Evolutionary conservation across 2,797 vertebrate genomes (phyloP), one percentile per base, ranked within the genome.

Genomic region (Varecia variegata): DNA sequence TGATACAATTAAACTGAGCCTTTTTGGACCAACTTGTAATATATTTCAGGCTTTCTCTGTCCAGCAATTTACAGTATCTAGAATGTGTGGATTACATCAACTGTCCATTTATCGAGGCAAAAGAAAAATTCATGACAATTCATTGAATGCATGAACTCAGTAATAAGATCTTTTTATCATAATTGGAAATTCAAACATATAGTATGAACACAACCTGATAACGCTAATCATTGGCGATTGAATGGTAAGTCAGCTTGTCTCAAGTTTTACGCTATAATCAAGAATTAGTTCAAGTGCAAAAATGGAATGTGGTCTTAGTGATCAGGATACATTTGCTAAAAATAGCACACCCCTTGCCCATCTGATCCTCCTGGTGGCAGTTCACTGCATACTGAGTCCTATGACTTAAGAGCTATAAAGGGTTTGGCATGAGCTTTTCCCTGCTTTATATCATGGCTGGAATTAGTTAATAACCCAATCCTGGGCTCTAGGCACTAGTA

Each of bases 271-370:
- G 11, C 80, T 81, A 58, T 47, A 74, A 52, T 91, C 54, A 91
- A 91, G 86, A 92, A 96, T 84, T 86, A 74, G 68, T 86, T 87
- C 93, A 95, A 96, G 93, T 84, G 58, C 68, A 71, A 87, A 92
- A 82, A 58, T 74, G 58, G 88, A 94, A 94, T 91, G 47, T 87
- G 56, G 86, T 94, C 80, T 54, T 90, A 84, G 93, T 96, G 89
- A 97, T 93, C 93, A 96, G 93, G 80, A 96, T 95, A 95, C 92
- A 90, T 65, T 70, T 97, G 96, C 96, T 97, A 98, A 98, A 97
- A 77, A 97, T 96, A 97, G 94, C 70, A 95, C 56, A 81, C 17
- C 54, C 60, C 83, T 94, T 20, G 21, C 96, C 91, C 83, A 96
- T 91, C 89, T 97, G 95, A 97, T 95, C 89, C 93, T 92, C 67